A percentile compares a stretch with the other conserved stretches of the same genome.
These are phyloP conservation scores for Ispidina picta DNA, from an alignment of 2,797 vertebrate genomes.

Conservation along the genomic window DNA sequence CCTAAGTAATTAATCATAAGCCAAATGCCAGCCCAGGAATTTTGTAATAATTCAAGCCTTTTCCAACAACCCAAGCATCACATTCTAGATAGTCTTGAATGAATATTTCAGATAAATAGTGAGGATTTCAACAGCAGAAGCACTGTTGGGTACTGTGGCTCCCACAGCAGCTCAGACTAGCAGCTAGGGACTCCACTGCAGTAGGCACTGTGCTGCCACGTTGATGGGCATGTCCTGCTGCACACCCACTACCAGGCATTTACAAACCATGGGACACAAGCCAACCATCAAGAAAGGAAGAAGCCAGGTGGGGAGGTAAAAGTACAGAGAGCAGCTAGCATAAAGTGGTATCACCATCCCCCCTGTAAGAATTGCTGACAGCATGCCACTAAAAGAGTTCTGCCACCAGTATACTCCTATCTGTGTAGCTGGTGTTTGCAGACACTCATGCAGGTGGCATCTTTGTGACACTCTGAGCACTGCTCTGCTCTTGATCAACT, in stretches of 20 bases:
- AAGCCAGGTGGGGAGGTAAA: neutral
- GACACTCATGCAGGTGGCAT: neutral
- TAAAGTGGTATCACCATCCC: neutral
- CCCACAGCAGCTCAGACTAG: neutral
- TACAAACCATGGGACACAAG: neutral
- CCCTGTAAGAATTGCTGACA: neutral
- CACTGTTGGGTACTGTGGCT: neutral
- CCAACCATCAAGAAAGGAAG: neutral
- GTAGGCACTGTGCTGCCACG: neutral
- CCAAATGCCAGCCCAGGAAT: neutral
- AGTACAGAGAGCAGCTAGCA: neutral
- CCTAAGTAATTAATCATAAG: slow-evolving; percentile 3
- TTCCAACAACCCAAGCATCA: neutral
- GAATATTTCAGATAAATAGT: neutral
- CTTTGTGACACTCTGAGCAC: neutral
- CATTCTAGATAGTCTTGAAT: neutral
- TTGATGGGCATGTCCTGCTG: neutral
- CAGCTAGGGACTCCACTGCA: neutral
- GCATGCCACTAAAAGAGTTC: neutral
- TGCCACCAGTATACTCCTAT: neutral
- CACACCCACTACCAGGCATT: neutral
- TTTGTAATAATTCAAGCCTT: neutral
- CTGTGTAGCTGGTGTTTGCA: neutral
- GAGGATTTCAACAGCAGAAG: neutral
- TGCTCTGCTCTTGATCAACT: neutral